A percentile compares a stretch with the other conserved stretches of the same genome.
phyloP scores from a whole-genome alignment of 2,113 vertebrate species.

The Colius striatus region DNA sequence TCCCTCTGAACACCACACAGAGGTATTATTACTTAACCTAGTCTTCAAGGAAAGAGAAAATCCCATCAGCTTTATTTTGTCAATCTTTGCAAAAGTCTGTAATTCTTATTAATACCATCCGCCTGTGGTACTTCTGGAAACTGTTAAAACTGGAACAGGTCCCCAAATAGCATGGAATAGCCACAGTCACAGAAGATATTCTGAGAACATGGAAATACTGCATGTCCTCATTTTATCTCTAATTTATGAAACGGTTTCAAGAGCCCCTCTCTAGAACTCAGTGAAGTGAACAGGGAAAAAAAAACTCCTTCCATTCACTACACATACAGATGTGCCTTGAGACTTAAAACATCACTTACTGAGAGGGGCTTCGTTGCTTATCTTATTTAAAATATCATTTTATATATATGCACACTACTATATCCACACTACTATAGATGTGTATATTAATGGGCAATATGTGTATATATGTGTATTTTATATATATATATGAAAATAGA shows the following conservation, averaged over 20 bases:
- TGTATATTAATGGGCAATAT: background rate
- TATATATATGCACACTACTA: background rate
- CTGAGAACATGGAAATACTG: constrained; percentile 26
- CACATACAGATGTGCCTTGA: background rate
- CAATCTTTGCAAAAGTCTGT: constrained; percentile 55
- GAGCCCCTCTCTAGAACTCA: background rate
- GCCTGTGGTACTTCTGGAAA: constrained; percentile 2
- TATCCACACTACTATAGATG: background rate
- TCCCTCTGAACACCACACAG: constrained; percentile 23
- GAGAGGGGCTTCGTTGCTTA: background rate
- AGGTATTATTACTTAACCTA: constrained; percentile 3
- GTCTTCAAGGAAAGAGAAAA: constrained; percentile 53
- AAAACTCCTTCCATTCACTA: background rate
- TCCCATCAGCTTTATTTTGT: constrained; percentile 60
- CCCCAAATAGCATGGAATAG: constrained; percentile 43
- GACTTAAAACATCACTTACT: background rate
- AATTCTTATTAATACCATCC: constrained; percentile 56
- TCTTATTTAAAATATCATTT: background rate
- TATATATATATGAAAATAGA: too few relatives aligned
- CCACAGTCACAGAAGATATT: constrained; percentile 36
- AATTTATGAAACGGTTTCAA: constrained; percentile 6
- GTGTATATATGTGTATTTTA: background rate
- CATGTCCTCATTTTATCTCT: constrained; percentile 46
- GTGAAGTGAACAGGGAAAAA: background rate
- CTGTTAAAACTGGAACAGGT: constrained; percentile 58